A percentile compares a stretch with the other conserved stretches of the same genome.
Evolutionary conservation across 2,888 invertebrate genomes (phyloP).

Genomic region (Disparrhopalites patrizii): DNA sequence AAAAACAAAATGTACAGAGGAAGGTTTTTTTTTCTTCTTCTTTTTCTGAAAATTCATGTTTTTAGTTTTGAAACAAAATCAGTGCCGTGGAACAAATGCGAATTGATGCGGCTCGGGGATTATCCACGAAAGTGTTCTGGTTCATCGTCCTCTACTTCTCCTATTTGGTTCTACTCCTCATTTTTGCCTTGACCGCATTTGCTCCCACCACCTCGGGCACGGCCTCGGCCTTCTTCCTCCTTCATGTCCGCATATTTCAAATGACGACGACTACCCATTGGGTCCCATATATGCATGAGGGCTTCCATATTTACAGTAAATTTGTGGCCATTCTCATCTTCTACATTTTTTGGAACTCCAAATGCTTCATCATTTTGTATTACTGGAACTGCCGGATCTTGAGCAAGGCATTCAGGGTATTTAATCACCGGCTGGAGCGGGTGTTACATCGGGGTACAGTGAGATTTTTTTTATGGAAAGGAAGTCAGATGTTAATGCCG

Average conservation of each 20-base stretch:
- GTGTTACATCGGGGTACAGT: conserved; percentile 34
- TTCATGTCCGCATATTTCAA: conserved; percentile 23
- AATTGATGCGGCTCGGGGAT: conserved; percentile 36
- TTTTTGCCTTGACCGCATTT: conserved; percentile 2
- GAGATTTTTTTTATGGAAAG: too few species aligned
- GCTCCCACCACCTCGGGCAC: conserved; percentile 32
- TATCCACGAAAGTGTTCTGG: conserved; percentile 17
- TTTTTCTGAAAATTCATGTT: not conserved
- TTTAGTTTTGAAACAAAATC: not conserved
- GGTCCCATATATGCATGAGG: not conserved
- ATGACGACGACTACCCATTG: not conserved
- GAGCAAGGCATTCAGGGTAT: conserved; percentile 33
- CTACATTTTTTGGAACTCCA: conserved; percentile 36
- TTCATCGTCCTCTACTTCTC: conserved; percentile 26
- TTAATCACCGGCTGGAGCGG: conserved; percentile 41
- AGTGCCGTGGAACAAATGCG: conserved; percentile 41
- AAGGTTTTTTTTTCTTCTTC: too few species aligned
- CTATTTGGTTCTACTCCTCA: conserved; percentile 16
- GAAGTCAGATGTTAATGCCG: too few species aligned
- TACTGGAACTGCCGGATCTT: conserved; percentile 38
- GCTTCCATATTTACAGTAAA: not conserved
- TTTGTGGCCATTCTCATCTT: conserved; percentile 15
- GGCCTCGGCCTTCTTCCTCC: conserved; percentile 22
- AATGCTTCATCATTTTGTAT: conserved; percentile 38
- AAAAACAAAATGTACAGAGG: too few species aligned